phyloP scores from a whole-genome alignment of 2,113 vertebrate species.

The Chionodraco myersi region DNA sequence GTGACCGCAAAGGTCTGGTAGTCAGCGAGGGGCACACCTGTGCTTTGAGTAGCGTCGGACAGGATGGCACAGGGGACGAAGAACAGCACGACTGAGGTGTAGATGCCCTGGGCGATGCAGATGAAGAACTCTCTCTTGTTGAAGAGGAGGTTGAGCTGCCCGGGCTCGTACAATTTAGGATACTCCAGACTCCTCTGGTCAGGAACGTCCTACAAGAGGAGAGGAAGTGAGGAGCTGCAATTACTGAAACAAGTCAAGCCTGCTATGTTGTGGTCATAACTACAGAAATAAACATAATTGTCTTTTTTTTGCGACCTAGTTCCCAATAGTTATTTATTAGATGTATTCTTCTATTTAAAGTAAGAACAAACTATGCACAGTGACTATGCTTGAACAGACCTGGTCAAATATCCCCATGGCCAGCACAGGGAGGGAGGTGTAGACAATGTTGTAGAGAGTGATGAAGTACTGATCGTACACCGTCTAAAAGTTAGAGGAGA shows the following conservation, averaged over 20 bases:
- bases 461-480: slow-evolving; percentile 98
- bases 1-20: slow-evolving; percentile 96
- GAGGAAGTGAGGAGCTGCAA: background rate
- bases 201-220: slow-evolving; percentile 87
- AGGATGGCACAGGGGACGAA: slow-evolving; percentile 92
- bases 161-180: slow-evolving; percentile 94
- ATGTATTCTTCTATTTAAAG: too few species aligned
- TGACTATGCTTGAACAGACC: slow-evolving; percentile 77
- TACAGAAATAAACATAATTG: background rate
- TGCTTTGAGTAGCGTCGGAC: slow-evolving; percentile 86
- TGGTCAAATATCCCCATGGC: slow-evolving; percentile 98
- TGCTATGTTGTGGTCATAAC: background rate
- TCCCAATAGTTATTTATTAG: too few species aligned
- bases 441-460: slow-evolving; percentile 96
- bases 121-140: slow-evolving; percentile 98
- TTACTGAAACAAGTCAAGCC: background rate
- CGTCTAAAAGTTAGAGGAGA: slow-evolving; percentile 79
- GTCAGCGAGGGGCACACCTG: slow-evolving; percentile 89
- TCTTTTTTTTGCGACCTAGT: too few species aligned
- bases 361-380: background rate
- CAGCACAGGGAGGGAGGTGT: slow-evolving; percentile 95
- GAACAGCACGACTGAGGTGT: slow-evolving; percentile 93
- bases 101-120: slow-evolving; percentile 96
- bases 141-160: slow-evolving; percentile 97
- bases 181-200: slow-evolving; percentile 94